phyloP scores from a whole-genome alignment of 2,113 vertebrate genomes.

The Natator depressus region DNA sequence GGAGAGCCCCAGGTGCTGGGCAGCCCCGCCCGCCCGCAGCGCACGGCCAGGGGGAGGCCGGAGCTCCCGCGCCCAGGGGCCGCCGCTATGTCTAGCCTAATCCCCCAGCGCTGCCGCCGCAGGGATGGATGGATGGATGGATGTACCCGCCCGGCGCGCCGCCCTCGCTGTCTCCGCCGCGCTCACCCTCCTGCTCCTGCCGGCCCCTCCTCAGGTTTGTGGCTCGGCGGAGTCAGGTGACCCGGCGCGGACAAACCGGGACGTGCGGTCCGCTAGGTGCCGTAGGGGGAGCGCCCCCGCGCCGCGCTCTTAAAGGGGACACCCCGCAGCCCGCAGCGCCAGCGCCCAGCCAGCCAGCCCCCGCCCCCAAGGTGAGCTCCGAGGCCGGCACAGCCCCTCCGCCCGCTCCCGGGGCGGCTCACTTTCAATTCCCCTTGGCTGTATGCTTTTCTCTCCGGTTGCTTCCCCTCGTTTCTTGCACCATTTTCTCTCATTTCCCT shows the following conservation, averaged over 20 bases:
- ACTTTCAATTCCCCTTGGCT: background rate
- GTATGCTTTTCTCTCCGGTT: background rate
- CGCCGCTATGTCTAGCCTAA: constrained; percentile 62
- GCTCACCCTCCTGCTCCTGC: constrained; percentile 12
- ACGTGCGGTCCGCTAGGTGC: constrained; percentile 14
- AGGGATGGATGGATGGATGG: constrained; percentile 59
- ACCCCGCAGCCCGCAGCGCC: background rate
- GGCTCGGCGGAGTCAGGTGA: constrained; percentile 77
- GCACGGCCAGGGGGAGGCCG: constrained; percentile 37
- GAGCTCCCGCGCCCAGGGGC: constrained; percentile 42
- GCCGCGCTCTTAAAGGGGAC: background rate
- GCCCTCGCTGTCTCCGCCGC: constrained; percentile 9
- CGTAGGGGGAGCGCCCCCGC: background rate
- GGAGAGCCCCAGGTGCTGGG: background rate
- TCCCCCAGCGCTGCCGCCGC: constrained; percentile 50
- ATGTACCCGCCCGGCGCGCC: background rate
- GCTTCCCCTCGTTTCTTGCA: background rate
- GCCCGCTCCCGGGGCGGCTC: no score
- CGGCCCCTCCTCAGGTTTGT: constrained; percentile 56
- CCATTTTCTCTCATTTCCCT: background rate
- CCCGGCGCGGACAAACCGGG: constrained; percentile 49
- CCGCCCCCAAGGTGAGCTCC: background rate
- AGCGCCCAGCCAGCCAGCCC: background rate
- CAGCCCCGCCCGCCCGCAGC: background rate
- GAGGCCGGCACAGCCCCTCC: background rate